Evolutionary conservation across 1,140 invertebrate genomes (phyloP).

Genomic region (Pararge aegeria): DNA sequence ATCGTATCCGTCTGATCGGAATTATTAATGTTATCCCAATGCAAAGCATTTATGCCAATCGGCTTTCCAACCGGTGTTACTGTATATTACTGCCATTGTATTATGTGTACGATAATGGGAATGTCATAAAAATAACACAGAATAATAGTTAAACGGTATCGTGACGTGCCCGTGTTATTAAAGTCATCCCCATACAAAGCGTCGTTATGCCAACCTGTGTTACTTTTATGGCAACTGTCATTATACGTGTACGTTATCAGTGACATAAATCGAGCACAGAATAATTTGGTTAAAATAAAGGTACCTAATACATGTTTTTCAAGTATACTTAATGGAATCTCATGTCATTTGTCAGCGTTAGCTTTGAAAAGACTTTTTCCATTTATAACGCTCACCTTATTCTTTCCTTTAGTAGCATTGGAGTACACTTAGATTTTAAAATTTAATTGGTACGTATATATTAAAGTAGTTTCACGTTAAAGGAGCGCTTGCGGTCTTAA

Average conservation of each 20-base stretch:
- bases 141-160: no score
- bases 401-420: neutral
- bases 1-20: neutral
- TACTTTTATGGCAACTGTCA: conserved; percentile 22
- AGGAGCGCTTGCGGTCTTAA: no score
- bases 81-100: no score
- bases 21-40: neutral
- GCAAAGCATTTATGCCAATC: conserved; percentile 7
- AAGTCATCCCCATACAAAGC: conserved; percentile 1
- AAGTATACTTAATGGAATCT: conserved; percentile 16
- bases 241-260: conserved; percentile 16
- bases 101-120: no score
- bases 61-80: conserved; percentile 16
- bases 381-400: neutral
- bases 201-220: conserved; percentile 17
- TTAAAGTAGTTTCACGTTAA: no score
- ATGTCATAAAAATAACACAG: no score
- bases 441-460: no score
- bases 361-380: neutral
- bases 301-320: conserved; percentile 16
- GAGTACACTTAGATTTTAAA: no score
- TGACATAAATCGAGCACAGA: conserved; percentile 14
- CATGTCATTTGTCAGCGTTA: conserved; percentile 19
- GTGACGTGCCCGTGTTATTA: neutral
- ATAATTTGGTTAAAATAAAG: conserved; percentile 26